A percentile compares a stretch with the other conserved stretches of the same genome.
These are phyloP conservation scores for Canis aureus DNA, from an alignment of 2,113 vertebrate species.

Conservation along the genomic window DNA sequence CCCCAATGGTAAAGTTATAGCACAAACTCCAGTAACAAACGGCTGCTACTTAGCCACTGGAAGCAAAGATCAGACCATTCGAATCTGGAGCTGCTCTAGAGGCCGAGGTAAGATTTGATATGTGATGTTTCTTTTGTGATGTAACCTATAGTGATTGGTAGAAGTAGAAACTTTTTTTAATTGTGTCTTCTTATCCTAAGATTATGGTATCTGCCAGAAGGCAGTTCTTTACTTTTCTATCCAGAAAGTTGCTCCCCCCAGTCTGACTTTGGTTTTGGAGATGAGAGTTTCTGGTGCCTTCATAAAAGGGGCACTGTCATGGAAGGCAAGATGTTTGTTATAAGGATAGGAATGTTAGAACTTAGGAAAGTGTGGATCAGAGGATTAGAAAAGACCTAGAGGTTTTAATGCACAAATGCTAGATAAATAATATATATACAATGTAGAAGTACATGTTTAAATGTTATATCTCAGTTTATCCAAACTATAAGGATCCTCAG, in stretches of 20 bases:
- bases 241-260: not conserved
- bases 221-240: not conserved
- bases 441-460: not conserved
- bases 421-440: not conserved
- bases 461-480: not conserved
- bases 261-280: not conserved
- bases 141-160: not conserved
- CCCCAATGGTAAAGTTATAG: conserved; percentile 81
- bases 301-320: not conserved
- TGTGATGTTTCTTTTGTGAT: not conserved
- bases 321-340: not conserved
- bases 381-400: conserved; percentile 25
- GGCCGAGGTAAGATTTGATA: conserved; percentile 90
- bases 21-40: conserved; percentile 78
- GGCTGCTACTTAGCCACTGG: conserved; percentile 95
- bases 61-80: conserved; percentile 97
- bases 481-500: not conserved
- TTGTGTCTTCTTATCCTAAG: not conserved
- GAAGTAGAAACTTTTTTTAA: not conserved
- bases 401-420: not conserved
- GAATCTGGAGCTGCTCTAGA: conserved; percentile 94
- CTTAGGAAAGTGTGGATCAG: not conserved
- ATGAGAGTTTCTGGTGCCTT: not conserved
- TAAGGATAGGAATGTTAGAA: not conserved
- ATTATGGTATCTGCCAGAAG: not conserved